Conservation (phyloP, 2,888 invertebrate species). For the Plagiodera versicolora region DNA sequence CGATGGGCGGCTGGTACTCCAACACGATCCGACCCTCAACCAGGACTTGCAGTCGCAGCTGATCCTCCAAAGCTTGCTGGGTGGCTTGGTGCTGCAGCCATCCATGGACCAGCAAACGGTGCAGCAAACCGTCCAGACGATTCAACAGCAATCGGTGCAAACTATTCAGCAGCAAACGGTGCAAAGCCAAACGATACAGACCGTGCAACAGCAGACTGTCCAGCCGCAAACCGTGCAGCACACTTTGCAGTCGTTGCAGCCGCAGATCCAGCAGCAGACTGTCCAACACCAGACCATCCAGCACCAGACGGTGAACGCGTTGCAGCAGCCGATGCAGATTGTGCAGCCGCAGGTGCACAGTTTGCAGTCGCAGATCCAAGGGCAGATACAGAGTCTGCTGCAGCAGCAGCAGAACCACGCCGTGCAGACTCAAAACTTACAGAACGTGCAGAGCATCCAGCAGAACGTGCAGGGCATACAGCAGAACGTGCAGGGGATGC, state of each 20-base stretch:
- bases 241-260: slow-evolving; percentile 48
- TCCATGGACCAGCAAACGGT: slow-evolving; percentile 53
- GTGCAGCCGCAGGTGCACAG: slow-evolving; percentile 51
- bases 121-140: slow-evolving; percentile 54
- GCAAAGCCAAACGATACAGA: slow-evolving; percentile 54
- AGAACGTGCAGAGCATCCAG: slow-evolving; percentile 30
- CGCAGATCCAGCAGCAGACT: slow-evolving; percentile 51
- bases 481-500: slow-evolving; percentile 27
- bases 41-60: slow-evolving; percentile 57
- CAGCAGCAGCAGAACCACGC: slow-evolving; percentile 42
- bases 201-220: slow-evolving; percentile 53
- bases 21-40: slow-evolving; percentile 64
- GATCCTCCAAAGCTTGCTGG: slow-evolving; percentile 53
- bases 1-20: slow-evolving; percentile 67
- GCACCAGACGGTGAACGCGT: slow-evolving; percentile 46
- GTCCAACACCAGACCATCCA: slow-evolving; percentile 50
- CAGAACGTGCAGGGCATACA: slow-evolving; percentile 26
- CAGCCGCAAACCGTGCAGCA: slow-evolving; percentile 50
- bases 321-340: slow-evolving; percentile 51
- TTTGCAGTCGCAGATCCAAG: slow-evolving; percentile 48
- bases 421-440: slow-evolving; percentile 38
- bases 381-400: slow-evolving; percentile 42
- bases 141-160: slow-evolving; percentile 54
- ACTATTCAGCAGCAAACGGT: slow-evolving; percentile 55
- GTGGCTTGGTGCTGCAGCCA: slow-evolving; percentile 52